Evolutionary conservation across 2,113 vertebrate species (phyloP).

Genomic region (Menidia beryllina): DNA sequence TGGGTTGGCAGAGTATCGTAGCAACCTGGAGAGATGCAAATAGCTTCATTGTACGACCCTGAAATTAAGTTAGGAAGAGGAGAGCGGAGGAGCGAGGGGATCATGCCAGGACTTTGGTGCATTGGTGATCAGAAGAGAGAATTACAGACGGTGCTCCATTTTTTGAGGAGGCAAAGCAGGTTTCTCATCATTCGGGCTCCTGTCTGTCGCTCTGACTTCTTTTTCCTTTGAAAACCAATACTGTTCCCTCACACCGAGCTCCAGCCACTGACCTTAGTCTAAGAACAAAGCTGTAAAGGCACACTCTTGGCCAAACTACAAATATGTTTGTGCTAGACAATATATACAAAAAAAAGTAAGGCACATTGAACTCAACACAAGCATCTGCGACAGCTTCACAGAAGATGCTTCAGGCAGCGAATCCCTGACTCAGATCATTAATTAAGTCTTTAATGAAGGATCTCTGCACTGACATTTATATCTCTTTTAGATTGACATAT

Average conservation of each 20-base stretch:
- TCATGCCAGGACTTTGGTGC: slow-evolving; percentile 44
- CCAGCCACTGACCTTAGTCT: slow-evolving; percentile 17
- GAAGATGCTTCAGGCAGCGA: background rate
- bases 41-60: slow-evolving; percentile 70
- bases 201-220: background rate
- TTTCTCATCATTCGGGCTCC: slow-evolving; percentile 19
- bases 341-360: background rate
- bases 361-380: slow-evolving; percentile 1
- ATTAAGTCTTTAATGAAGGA: slow-evolving; percentile 25
- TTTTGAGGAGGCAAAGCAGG: slow-evolving; percentile 32
- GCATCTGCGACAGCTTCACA: background rate
- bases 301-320: background rate
- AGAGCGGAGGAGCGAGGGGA: slow-evolving; percentile 35
- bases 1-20: slow-evolving; percentile 67
- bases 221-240: slow-evolving; percentile 14
- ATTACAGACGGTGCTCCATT: slow-evolving; percentile 6
- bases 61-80: slow-evolving; percentile 63
- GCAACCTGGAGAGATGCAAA: slow-evolving; percentile 76
- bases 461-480: background rate
- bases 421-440: slow-evolving; percentile 14
- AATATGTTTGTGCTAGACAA: no score
- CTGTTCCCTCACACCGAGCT: background rate
- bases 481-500: slow-evolving; percentile 15
- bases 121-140: slow-evolving; percentile 45
- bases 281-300: background rate